Evolutionary conservation across 1,140 invertebrate genomes (phyloP), one percentile per base, ranked within the genome.

Genomic region (Lucilia cuprina): DNA sequence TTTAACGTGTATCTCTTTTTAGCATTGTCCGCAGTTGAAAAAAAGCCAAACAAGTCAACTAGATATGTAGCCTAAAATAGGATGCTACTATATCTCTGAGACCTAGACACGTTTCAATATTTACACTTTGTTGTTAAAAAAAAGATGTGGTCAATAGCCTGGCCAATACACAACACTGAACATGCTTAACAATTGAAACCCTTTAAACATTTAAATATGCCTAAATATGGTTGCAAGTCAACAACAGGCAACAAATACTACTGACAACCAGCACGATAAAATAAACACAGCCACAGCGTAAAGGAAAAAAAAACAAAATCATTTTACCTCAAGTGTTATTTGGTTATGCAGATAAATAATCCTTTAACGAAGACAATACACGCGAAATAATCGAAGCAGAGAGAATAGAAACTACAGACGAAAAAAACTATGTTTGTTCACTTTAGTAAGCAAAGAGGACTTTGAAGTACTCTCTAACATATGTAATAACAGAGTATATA

Each of bases 361-460:
- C 77, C 77, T 80, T 80, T 80, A 80, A 80, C 77, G 77, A 80
- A 80, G 77, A 80, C 77, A 80, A 49, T 80, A 80, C 77, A 80
- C 77, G 77, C 41, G 41, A 80, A 80, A 49, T 80, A 30, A 80
- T 49, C 5, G 2, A 41, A 41, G 41, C 41, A 41, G 5, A 5
- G 41, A 41, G 25, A 3, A 30, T 30, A 30, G 25, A 30, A 30
- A 30, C 1, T 2, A 30, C 1, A 2, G 25, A 1, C 25, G 25
- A 30, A 30, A 30, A 30, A 30, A 30, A 30, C 25, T 30, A 2
- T 30, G 25, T 30, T 30, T 30, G 25, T 30, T 30, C 3, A 30
- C 25, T 30, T 1, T 3, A 30, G 25, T 30, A 1, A 30, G 25
- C 25, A 30, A 30, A 30, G 1, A 30, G 1, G 25, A 30, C 25